A percentile compares a stretch with the other conserved stretches of the same genome.
These are phyloP conservation scores for Otis tarda DNA, from an alignment of 2,113 vertebrate genomes.

Conservation along the genomic window DNA sequence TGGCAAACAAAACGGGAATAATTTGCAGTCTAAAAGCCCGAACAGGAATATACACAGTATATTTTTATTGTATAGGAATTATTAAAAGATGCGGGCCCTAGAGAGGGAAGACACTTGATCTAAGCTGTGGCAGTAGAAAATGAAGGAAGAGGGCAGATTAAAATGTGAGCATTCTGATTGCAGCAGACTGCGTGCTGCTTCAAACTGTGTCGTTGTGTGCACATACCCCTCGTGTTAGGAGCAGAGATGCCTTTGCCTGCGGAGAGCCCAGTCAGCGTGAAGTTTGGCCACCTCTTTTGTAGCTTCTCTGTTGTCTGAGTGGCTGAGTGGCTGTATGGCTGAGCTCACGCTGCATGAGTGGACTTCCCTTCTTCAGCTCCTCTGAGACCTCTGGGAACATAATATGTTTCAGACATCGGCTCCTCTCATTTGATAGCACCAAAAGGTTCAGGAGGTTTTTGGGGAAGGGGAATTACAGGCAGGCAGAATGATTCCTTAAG, in stretches of 20 bases:
- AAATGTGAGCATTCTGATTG: background rate
- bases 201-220: background rate
- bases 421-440: background rate
- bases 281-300: background rate
- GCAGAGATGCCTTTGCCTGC: background rate
- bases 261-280: accelerated
- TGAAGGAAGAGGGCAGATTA: background rate
- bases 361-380: background rate
- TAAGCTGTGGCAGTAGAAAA: background rate
- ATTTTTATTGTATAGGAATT: background rate
- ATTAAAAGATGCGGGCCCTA: background rate
- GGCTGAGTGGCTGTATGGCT: too few species aligned
- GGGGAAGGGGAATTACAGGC: background rate
- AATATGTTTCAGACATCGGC: accelerated
- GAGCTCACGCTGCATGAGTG: background rate
- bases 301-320: background rate
- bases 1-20: background rate
- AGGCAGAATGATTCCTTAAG: too few species aligned
- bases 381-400: background rate
- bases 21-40: background rate
- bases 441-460: background rate
- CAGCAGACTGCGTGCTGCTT: background rate
- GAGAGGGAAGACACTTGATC: too few species aligned
- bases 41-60: background rate
- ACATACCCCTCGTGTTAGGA: accelerated